Percentiles rank a stretch among this genome's conserved stretches.
These are phyloP conservation scores for Kryphioiulus occultus DNA, from an alignment of 2,888 invertebrate genomes.

Conservation along the genomic window DNA sequence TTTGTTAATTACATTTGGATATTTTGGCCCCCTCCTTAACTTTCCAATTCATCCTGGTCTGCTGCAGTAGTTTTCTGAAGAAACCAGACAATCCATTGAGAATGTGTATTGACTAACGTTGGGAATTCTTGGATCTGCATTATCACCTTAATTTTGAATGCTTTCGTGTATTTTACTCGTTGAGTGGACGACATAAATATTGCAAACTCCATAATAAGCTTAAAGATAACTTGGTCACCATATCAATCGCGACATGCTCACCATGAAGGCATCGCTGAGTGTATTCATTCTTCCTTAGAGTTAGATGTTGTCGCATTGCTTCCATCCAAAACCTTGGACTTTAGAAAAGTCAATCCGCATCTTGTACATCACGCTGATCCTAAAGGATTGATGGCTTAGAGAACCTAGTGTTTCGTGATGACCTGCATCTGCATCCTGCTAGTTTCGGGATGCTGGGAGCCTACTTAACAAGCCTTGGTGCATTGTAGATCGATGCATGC, in stretches of 20 bases:
- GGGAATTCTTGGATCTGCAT: too few species aligned
- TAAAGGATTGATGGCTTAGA: conserved; percentile 11
- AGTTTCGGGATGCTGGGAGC: not conserved
- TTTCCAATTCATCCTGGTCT: too few species aligned
- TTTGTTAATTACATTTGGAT: too few species aligned
- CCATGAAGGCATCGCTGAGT: not conserved
- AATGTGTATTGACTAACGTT: too few species aligned
- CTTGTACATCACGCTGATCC: conserved; percentile 24
- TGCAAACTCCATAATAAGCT: too few species aligned
- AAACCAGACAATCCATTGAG: too few species aligned
- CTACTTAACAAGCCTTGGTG: conserved; percentile 27
- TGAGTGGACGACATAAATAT: too few species aligned
- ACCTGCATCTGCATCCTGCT: not conserved
- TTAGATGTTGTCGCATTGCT: not conserved
- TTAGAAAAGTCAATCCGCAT: conserved; percentile 18
- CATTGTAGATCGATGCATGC: conserved; percentile 40
- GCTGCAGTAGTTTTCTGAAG: too few species aligned
- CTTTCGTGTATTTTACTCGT: too few species aligned
- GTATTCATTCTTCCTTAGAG: not conserved
- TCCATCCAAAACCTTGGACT: not conserved
- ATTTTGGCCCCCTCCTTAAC: too few species aligned
- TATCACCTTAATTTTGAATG: too few species aligned
- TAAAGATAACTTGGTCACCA: not conserved
- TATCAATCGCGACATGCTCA: not conserved
- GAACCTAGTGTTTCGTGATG: conserved; percentile 3